A percentile compares a stretch with the other conserved stretches of the same genome.
Conservation (phyloP, 1,140 invertebrate species). For the Pseudomyrmex sp. region DNA sequence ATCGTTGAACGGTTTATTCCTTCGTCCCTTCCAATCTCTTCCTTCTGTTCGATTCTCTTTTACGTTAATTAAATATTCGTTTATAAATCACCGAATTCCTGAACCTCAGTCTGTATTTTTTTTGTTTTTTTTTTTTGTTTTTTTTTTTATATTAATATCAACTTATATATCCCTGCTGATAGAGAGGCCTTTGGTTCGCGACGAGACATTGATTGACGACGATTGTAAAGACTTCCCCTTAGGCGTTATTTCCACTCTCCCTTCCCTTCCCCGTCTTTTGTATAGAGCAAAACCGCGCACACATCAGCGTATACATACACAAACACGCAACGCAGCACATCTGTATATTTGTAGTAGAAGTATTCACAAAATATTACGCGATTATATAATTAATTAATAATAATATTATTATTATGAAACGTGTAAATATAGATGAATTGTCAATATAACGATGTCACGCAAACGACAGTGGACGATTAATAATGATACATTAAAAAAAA, state of each 20-base stretch:
- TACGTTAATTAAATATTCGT: too few species aligned
- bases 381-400: slow-evolving; percentile 79
- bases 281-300: slow-evolving; percentile 74
- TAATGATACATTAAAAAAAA: slow-evolving; percentile 75
- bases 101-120: too few species aligned
- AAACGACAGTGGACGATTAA: slow-evolving; percentile 82
- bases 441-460: slow-evolving; percentile 83
- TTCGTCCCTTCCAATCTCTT: neutral
- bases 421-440: slow-evolving; percentile 85
- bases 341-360: slow-evolving; percentile 84
- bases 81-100: too few species aligned
- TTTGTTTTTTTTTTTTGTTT: neutral
- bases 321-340: slow-evolving; percentile 74
- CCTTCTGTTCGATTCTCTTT: neutral
- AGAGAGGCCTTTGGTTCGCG: slow-evolving; percentile 64
- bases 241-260: slow-evolving; percentile 64
- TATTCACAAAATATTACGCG: slow-evolving; percentile 71
- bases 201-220: slow-evolving; percentile 51
- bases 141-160: neutral
- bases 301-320: slow-evolving; percentile 53
- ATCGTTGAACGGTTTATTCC: slow-evolving; percentile 52
- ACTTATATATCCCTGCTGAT: slow-evolving; percentile 10
- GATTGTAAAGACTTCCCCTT: slow-evolving; percentile 76
- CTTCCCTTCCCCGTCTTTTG: slow-evolving; percentile 69
- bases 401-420: slow-evolving; percentile 80